A percentile compares a stretch with the other conserved stretches of the same genome.
Conservation (phyloP, 2,888 invertebrate genomes). For the Chironomus tentans region DNA sequence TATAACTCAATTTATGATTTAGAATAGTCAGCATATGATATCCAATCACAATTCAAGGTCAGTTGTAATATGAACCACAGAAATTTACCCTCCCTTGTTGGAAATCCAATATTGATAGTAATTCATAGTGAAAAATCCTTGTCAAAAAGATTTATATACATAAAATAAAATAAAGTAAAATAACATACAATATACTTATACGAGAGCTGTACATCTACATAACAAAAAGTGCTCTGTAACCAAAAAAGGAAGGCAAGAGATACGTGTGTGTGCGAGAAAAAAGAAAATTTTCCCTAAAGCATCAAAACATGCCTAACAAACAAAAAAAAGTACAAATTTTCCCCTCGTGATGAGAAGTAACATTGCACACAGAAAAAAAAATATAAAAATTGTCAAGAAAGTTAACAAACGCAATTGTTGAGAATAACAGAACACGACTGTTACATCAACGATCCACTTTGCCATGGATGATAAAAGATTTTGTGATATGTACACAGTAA, state of each 20-base stretch:
- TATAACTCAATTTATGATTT: too few relatives aligned
- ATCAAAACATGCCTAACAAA: neutral
- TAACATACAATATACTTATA: too few relatives aligned
- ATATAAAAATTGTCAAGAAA: neutral
- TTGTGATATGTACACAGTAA: slow-evolving; percentile 7
- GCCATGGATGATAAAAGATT: slow-evolving; percentile 19
- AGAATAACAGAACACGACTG: slow-evolving; percentile 17
- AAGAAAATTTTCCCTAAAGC: neutral
- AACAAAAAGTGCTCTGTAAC: neutral
- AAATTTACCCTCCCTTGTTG: too few relatives aligned
- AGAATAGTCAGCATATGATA: too few relatives aligned
- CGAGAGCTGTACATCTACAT: too few relatives aligned
- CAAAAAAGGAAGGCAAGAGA: neutral
- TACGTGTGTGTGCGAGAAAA: neutral
- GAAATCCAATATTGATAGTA: too few relatives aligned
- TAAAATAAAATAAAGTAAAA: too few relatives aligned
- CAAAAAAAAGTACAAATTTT: slow-evolving; percentile 7
- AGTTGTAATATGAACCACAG: too few relatives aligned
- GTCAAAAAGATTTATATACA: too few relatives aligned
- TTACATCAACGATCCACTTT: slow-evolving; percentile 25
- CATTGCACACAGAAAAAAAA: neutral
- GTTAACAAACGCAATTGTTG: slow-evolving; percentile 2
- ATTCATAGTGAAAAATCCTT: too few relatives aligned
- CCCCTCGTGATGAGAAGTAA: neutral
- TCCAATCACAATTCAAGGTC: too few relatives aligned